phyloP scores from a whole-genome alignment of 2,888 invertebrate genomes.

The Lissonota sp. region DNA sequence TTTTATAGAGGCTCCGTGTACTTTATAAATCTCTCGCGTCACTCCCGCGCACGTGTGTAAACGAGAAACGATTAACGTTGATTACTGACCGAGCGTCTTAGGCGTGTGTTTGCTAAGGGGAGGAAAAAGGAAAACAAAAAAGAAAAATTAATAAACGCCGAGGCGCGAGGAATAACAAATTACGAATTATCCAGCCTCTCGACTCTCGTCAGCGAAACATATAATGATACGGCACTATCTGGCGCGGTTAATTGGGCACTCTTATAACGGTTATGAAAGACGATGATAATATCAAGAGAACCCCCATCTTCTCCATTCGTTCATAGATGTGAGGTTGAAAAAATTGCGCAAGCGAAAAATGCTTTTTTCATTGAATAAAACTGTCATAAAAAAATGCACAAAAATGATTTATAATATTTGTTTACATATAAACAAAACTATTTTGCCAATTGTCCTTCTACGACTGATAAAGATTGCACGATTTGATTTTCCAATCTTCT shows the following conservation, averaged over 20 bases:
- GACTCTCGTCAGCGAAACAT: conserved; percentile 46
- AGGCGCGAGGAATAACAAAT: conserved; percentile 44
- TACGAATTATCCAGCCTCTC: conserved; percentile 66
- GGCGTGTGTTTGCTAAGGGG: neutral
- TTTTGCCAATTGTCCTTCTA: neutral
- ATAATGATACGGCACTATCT: conserved; percentile 65
- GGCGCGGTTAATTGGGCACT: conserved; percentile 70
- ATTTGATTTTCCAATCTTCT: neutral
- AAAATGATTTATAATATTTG: neutral
- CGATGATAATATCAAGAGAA: conserved; percentile 64
- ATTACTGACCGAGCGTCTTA: conserved; percentile 14
- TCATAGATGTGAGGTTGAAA: conserved; percentile 73
- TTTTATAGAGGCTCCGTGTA: neutral
- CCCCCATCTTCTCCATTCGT: conserved; percentile 63
- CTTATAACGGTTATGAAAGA: conserved; percentile 74
- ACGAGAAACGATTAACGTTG: conserved; percentile 38
- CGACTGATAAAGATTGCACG: neutral
- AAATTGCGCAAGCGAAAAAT: neutral
- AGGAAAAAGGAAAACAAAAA: conserved; percentile 64
- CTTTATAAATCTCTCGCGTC: neutral
- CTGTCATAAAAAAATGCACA: neutral
- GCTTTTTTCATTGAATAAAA: neutral
- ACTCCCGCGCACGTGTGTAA: neutral
- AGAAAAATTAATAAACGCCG: conserved; percentile 65
- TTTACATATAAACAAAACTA: neutral